Conservation (phyloP, 2,888 invertebrate genomes). For the Drosophila formosana region DNA sequence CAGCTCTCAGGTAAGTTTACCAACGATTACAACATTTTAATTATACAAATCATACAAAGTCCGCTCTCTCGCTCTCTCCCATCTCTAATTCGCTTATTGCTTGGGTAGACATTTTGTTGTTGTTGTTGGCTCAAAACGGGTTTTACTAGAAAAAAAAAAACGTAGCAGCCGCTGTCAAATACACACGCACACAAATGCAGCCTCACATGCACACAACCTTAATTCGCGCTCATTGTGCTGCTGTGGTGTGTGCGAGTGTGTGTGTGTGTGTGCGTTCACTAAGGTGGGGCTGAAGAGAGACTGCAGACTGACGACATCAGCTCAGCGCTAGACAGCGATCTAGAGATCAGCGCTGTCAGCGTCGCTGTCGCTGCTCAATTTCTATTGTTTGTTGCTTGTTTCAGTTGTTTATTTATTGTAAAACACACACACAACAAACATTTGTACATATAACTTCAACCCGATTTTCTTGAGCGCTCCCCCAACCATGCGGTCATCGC, state of each 20-base stretch:
- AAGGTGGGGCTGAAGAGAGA: constrained; percentile 66
- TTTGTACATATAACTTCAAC: constrained; percentile 4
- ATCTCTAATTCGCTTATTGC: constrained; percentile 1
- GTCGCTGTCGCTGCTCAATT: constrained; percentile 36
- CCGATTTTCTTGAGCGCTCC: constrained; percentile 4
- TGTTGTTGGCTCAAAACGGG: constrained; percentile 58
- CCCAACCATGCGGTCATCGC: constrained; percentile 54
- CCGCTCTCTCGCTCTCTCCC: constrained; percentile 12
- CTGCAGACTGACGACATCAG: constrained; percentile 58
- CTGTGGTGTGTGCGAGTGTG: constrained; percentile 7
- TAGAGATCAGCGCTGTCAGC: constrained; percentile 58
- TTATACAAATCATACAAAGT: constrained; percentile 43
- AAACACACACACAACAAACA: background rate
- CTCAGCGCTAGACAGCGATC: constrained; percentile 14
- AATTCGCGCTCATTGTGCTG: constrained; percentile 53
- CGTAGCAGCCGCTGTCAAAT: constrained; percentile 54
- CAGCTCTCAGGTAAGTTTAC: constrained; percentile 38
- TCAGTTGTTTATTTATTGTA: constrained; percentile 22
- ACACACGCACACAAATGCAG: constrained; percentile 36
- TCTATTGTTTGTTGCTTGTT: constrained; percentile 25
- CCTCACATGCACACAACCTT: constrained; percentile 33
- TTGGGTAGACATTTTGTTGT: constrained; percentile 52
- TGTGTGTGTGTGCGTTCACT: constrained; percentile 27
- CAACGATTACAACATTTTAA: constrained; percentile 25
- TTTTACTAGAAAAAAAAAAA: constrained; percentile 54